Base-by-base conservation (phyloP, 64 coral and sea anemone species). In the Cladopsammia gracilis region DNA sequence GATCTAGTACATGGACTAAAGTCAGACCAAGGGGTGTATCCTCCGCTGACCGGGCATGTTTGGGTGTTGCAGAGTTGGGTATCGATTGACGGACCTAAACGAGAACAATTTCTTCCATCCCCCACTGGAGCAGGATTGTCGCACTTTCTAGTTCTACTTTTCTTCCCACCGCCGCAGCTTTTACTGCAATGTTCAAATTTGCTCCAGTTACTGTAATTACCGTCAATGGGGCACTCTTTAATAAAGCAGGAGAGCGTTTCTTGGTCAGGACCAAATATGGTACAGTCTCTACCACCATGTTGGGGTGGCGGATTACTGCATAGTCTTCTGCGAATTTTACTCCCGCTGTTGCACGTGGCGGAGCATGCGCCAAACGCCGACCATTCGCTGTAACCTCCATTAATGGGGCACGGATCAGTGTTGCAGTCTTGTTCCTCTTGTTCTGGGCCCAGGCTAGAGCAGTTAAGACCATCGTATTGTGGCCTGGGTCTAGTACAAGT, bases 361-460 rank as follows among this genome's bases (percentile, higher is more conserved):
- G 91, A 94, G 79, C 98, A 99, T 9, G 20, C 25, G n/a, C 88
- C 53, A 82, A 82, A 99, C 46, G 86, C 53, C 1, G 98, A 94
- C 98, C 98, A 99, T 11, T 77, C 50, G 9, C 86, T 96, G 59
- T 91, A 99, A 61, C 91, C 88, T 25, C 98, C 98, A 64, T 98
- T 48, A 48, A 98, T 90, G 0, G 97, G 94, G 46, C 97, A 98
- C 20, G 86, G 81, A 10, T 89, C 0, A 51, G 75, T 43, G 65
- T 90, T 93, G 67, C 97, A 98, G 16, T 51, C 73, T 53, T 74
- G 8, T 43, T 60, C 25, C 79, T 96, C 80, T 71, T 73, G 53
- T 18, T 60, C 13, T 3, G 85, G 42, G 7, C 97, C 97, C 45
- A 93, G 50, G 15, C 25, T 61, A 16, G 74, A 90, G 42, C 97